Base-by-base conservation (phyloP, 2,888 invertebrate genomes). In the Tanytarsus gracilentus region DNA sequence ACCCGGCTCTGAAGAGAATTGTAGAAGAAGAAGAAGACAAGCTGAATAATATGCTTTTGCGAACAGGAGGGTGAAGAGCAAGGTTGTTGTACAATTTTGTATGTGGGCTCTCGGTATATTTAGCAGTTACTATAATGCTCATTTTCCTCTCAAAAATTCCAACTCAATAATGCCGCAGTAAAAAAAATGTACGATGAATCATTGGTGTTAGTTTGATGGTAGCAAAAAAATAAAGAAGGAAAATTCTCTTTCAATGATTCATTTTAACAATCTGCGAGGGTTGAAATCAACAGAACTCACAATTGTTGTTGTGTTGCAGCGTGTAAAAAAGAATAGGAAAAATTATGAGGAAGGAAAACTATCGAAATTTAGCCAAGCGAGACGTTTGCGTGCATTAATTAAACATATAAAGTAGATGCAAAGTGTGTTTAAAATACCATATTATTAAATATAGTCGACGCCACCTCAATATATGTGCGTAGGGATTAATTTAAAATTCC, bases 1-100 rank as follows among this genome's bases (percentile, higher is more conserved):
- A 55, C 55, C 55, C 40, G 55, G 55, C 55, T 16, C 21, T n/a
- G n/a, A n/a, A n/a, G n/a, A n/a, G n/a, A 16, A 52, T 52, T 52
- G 23, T 33, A 36, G 36, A n/a, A 36, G 36, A 33, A 33, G 14
- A 1, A 33, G 16, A n/a, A n/a, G 36, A 36, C 14, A 14, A 36
- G 16, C 36, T 36, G 36, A 36, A 36, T 36, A 36, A 36, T 14
- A n/a, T n/a, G n/a, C n/a, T 14, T 6, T 36, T 36, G n/a, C 14
- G 36, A 14, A 36, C n/a, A 36, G 36, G n/a, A n/a, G n/a, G n/a
- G n/a, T n/a, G n/a, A 36, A 36, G 36, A 36, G 36, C 36, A 36
- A 36, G 36, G 36, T 36, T 36, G n/a, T 6, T 36, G n/a, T n/a
- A n/a, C n/a, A n/a, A 36, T 16, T 36, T 14, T 14, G 16, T 36